Base-by-base conservation (phyloP, 2,797 vertebrate species). In the Novumbra hubbsi region DNA sequence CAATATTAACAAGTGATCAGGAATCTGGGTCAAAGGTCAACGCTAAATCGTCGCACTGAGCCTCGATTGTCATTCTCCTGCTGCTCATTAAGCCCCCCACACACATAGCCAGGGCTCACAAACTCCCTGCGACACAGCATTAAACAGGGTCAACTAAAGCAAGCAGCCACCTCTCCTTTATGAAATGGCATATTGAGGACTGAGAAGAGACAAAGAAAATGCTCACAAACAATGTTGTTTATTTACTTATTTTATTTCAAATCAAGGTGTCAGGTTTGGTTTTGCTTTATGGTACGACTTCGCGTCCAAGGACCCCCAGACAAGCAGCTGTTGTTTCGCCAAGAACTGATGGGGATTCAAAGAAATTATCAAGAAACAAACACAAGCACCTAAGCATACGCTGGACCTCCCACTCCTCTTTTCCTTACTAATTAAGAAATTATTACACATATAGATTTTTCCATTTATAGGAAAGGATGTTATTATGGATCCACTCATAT, bases 401-500 rank as follows among this genome's bases (percentile, higher is more conserved):
- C 34, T 65, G 68, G 45, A 63, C 71, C 83, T 80, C 79, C 52
- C 80, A 76, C 82, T 62, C 14, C 60, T 28, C 21, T 28, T 21
- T 55, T n/a, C 55, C 55, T 60, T 27, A 28, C 62, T 72, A 83
- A 85, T 85, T 81, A 83, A 79, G 70, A 64, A 82, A 83, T 74
- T 75, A 83, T 87, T 85, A 85, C 64, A 73, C 80, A 81, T 76
- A 86, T 72, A 68, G 67, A 86, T 75, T 71, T 77, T 68, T 73
- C 32, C 28, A 76, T 82, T 79, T 45, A 75, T 64, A 73, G 79
- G 34, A 83, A 82, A 83, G 78, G 79, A 76, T 74, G 84, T 78
- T 69, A 81, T 78, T 79, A 76, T 69, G 73, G 30, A 90, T 93
- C 92, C 75, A 41, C 77, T 81, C 55, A 27, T 12, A 41, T 76